Evolutionary conservation across 2,113 vertebrate genomes (phyloP).

Genomic region (Gambusia affinis): DNA sequence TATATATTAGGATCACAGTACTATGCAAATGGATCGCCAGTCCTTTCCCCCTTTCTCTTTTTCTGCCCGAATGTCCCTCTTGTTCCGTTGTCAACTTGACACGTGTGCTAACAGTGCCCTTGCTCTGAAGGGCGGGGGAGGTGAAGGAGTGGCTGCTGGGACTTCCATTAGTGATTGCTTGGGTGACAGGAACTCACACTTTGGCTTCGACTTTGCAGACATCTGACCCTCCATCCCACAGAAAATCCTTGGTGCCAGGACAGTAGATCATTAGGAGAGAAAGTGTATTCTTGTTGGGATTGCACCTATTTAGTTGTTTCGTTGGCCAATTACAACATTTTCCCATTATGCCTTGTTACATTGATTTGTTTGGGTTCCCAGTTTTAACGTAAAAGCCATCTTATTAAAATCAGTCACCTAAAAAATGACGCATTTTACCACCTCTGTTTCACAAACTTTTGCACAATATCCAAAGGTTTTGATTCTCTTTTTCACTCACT

Average conservation of each 20-base stretch:
- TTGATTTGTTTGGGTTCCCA: neutral
- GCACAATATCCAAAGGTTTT: neutral
- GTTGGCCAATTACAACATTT: neutral
- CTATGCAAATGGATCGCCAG: conserved; percentile 71
- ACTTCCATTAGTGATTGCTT: conserved; percentile 67
- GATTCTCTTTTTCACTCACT: neutral
- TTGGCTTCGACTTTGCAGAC: conserved; percentile 24
- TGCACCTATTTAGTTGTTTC: conserved; percentile 6
- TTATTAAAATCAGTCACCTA: neutral
- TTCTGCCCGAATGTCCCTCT: conserved; percentile 73
- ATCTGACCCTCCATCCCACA: conserved; percentile 52
- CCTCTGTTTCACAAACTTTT: neutral
- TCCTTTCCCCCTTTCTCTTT: conserved; percentile 59
- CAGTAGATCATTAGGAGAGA: conserved; percentile 60
- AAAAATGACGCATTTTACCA: neutral
- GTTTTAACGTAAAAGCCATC: too few relatives aligned
- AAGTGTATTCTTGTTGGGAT: conserved; percentile 26
- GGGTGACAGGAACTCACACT: conserved; percentile 65
- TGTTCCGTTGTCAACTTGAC: conserved; percentile 74
- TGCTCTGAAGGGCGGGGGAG: conserved; percentile 67
- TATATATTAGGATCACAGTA: conserved; percentile 81
- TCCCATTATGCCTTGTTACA: neutral
- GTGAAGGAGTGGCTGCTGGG: conserved; percentile 35
- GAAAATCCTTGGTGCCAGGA: conserved; percentile 36
- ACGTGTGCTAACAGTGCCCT: conserved; percentile 73